Evolutionary conservation across 2,113 vertebrate genomes (phyloP).

Genomic region (Murina feae): DNA sequence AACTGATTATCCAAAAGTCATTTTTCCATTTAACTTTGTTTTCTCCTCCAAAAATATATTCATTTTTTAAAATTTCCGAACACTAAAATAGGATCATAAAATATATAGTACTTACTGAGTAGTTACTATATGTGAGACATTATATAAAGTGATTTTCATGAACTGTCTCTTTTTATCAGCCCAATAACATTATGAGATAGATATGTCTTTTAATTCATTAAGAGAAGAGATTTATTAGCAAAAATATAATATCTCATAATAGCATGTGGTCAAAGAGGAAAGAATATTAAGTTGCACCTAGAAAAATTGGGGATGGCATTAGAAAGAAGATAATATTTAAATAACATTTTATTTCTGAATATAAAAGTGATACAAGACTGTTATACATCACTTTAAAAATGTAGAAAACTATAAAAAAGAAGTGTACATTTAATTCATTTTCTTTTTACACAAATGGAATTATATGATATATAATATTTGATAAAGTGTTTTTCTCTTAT

Average conservation of each 20-base stretch:
- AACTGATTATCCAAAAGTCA: not conserved
- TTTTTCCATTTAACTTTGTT: not conserved
- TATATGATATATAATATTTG: not conserved
- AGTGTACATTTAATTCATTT: not conserved
- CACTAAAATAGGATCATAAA: not conserved
- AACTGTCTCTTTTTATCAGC: not conserved
- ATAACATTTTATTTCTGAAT: slow-evolving; percentile 14
- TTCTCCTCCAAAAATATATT: not conserved
- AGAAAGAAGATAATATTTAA: not conserved
- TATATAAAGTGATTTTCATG: not conserved
- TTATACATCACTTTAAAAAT: not conserved
- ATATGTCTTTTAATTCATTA: not conserved
- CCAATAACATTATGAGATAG: not conserved
- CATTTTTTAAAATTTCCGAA: not conserved
- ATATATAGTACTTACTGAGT: not conserved
- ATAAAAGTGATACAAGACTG: not conserved
- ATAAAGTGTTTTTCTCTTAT: not conserved
- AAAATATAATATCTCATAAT: not conserved
- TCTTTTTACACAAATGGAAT: not conserved
- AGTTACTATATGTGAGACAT: not conserved
- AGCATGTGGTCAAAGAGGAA: not conserved
- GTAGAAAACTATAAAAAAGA: not conserved
- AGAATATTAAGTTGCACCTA: not conserved
- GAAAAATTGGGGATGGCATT: not conserved
- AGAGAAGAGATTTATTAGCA: not conserved